Percentiles rank a stretch among this genome's conserved stretches.
Evolutionary conservation across 2,888 invertebrate genomes (phyloP).

Genomic region (Zaprionus bogoriensis): DNA sequence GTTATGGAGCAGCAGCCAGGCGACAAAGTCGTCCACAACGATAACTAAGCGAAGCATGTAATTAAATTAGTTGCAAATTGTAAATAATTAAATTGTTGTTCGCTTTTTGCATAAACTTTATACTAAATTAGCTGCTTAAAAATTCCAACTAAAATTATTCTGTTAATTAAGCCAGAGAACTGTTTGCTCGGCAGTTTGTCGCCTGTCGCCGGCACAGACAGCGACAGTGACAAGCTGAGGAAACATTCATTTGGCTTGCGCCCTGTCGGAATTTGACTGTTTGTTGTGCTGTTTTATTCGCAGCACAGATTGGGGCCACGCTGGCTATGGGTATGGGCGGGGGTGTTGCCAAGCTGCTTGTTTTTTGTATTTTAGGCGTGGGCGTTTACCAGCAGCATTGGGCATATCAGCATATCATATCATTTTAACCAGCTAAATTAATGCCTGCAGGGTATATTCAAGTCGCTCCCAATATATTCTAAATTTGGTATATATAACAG

Average conservation of each 20-base stretch:
- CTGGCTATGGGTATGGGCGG: not conserved
- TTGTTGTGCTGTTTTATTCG: constrained; percentile 25
- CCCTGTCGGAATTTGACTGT: constrained; percentile 37
- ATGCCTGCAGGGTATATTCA: not conserved
- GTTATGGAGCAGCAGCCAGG: constrained; percentile 13
- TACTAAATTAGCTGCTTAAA: too few species aligned
- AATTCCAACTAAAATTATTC: too few species aligned
- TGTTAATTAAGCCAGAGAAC: not conserved
- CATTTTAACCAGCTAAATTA: not conserved
- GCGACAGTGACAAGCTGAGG: constrained; percentile 10
- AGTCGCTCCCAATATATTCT: not conserved
- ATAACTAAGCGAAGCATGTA: not conserved
- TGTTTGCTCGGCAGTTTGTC: constrained; percentile 30
- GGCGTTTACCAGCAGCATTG: not conserved
- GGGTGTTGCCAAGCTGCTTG: constrained; percentile 36
- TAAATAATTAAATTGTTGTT: not conserved
- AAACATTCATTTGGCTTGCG: constrained; percentile 23
- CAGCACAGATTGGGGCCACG: constrained; percentile 42
- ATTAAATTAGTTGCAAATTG: not conserved
- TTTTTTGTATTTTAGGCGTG: not conserved
- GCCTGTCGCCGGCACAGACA: constrained; percentile 21
- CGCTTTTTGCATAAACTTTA: too few species aligned
- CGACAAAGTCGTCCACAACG: constrained; percentile 29
- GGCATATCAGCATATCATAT: too few species aligned
- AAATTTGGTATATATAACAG: not conserved